These are phyloP conservation scores for Nycticryphes semicollaris DNA, from an alignment of 2,113 vertebrate species.

Conservation along the genomic window DNA sequence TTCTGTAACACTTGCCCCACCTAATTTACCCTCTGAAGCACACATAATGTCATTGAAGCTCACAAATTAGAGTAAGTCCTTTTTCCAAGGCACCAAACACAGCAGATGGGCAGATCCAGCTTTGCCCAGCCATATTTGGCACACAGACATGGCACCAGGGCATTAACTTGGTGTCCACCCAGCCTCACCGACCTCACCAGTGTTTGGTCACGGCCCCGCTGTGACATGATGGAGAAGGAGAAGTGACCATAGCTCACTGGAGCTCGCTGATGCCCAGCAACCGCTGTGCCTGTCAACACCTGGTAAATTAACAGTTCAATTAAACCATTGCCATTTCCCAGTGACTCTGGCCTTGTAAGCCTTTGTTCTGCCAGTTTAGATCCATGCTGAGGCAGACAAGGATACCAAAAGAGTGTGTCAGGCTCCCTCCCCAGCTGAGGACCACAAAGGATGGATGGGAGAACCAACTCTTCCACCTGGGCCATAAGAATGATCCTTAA, in stretches of 20 bases:
- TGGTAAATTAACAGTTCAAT: background rate
- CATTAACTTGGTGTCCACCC: too few species aligned
- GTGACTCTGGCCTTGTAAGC: background rate
- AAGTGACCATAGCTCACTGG: background rate
- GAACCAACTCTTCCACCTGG: background rate
- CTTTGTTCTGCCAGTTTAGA: background rate
- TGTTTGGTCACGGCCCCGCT: fast-evolving
- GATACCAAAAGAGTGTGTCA: background rate
- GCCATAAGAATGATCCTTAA: background rate
- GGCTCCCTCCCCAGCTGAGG: background rate
- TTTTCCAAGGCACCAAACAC: background rate
- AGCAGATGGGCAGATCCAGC: background rate
- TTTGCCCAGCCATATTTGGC: background rate
- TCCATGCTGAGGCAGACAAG: background rate
- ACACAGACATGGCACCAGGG: background rate
- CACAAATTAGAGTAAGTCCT: background rate
- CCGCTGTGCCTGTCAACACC: background rate
- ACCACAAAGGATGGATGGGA: background rate
- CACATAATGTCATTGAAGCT: background rate
- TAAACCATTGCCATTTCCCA: background rate
- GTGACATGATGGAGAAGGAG: background rate
- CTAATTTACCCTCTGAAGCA: background rate
- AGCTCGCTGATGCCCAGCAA: too few species aligned
- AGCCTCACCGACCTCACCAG: background rate
- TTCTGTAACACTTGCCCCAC: background rate